Evolutionary conservation across 2,888 invertebrate genomes (phyloP).

Genomic region (Stegophylla sp.): DNA sequence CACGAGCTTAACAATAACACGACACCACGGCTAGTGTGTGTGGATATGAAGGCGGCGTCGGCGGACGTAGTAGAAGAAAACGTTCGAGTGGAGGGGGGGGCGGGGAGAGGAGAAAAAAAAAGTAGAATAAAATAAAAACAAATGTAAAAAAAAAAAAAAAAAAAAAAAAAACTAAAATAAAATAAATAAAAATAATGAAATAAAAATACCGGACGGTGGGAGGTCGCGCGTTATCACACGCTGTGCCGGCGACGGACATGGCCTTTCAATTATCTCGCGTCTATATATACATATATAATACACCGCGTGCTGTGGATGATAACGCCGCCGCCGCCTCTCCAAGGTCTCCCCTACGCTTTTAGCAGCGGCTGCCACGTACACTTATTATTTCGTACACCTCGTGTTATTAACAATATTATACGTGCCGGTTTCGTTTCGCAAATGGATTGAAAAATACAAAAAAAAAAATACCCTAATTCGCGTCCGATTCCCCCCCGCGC

Average conservation of each 20-base stretch:
- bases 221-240: conserved; percentile 57
- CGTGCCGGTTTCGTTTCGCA: not conserved
- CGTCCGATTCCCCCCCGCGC: not conserved
- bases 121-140: too few species aligned
- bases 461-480: too few species aligned
- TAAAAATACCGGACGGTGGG: conserved; percentile 40
- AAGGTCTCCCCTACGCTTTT: conserved; percentile 45
- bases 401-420: too few species aligned
- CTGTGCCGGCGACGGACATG: conserved; percentile 52
- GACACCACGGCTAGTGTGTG: not conserved
- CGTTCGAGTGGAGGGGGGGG: not conserved
- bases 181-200: conserved; percentile 13
- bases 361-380: not conserved
- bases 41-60: not conserved
- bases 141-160: too few species aligned
- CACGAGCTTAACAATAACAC: not conserved
- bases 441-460: conserved; percentile 44
- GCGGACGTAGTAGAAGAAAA: too few species aligned
- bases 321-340: too few species aligned
- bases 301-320: conserved; percentile 57
- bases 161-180: too few species aligned
- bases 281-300: too few species aligned
- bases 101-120: not conserved
- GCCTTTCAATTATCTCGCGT: conserved; percentile 58
- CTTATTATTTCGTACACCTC: too few species aligned